These are phyloP conservation scores for Alviniconcha marisindica DNA, from an alignment of 1,140 invertebrate genomes.

Conservation along the genomic window DNA sequence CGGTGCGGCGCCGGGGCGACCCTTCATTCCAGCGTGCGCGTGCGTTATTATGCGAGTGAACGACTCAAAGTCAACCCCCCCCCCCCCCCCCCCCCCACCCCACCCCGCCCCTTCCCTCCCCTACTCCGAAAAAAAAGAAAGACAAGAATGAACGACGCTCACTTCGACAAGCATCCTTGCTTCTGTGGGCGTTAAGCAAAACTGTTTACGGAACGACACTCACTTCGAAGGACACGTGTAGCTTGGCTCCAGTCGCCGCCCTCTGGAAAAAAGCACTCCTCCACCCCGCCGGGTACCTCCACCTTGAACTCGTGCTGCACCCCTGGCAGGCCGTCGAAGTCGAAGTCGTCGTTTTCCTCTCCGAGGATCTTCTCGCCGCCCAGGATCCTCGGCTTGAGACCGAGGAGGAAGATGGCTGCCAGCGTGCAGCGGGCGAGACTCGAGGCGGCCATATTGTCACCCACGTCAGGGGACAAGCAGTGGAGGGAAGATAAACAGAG, in stretches of 20 bases:
- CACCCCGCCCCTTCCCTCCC: no score
- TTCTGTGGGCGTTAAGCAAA: no score
- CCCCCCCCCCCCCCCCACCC: no score
- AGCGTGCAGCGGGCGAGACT: background rate
- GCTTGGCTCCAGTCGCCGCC: conserved; percentile 53
- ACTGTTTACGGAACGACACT: conserved; percentile 36
- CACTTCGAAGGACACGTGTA: conserved; percentile 69
- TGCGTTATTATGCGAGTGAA: no score
- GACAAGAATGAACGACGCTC: no score
- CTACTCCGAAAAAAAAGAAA: no score
- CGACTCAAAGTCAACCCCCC: no score
- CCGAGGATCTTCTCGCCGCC: conserved; percentile 47
- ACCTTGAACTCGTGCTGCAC: conserved; percentile 71
- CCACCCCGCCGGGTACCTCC: conserved; percentile 54
- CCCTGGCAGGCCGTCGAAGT: conserved; percentile 70
- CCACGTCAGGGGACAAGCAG: no score
- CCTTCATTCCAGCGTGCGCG: no score
- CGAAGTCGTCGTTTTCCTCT: conserved; percentile 64
- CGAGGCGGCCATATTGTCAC: background rate
- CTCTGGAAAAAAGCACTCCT: conserved; percentile 70
- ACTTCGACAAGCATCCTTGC: no score
- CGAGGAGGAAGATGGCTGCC: background rate
- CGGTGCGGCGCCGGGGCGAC: no score
- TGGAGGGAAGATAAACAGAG: background rate
- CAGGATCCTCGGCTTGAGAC: background rate